Conservation (phyloP, 2,888 invertebrate species). For the Mesorhabditis belari region DNA sequence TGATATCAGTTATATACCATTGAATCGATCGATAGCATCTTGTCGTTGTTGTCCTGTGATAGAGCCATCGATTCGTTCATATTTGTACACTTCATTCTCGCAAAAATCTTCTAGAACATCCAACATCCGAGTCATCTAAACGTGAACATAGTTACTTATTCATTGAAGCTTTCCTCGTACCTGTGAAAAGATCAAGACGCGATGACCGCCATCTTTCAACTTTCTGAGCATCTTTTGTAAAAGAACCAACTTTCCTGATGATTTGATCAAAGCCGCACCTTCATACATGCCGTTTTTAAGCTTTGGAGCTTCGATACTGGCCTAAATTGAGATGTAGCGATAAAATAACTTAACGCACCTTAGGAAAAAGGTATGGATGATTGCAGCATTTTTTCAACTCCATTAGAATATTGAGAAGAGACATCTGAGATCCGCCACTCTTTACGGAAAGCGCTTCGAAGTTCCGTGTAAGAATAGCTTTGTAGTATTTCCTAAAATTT, state of each 20-base stretch:
- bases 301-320: constrained; percentile 60
- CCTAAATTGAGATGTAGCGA: too few species aligned
- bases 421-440: constrained; percentile 77
- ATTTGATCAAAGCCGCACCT: constrained; percentile 77
- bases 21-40: constrained; percentile 98
- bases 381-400: constrained; percentile 99
- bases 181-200: constrained; percentile 96
- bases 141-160: neutral
- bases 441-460: constrained; percentile 94
- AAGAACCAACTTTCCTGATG: constrained; percentile 87
- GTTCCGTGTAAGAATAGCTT: constrained; percentile 93
- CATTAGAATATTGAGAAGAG: constrained; percentile 98
- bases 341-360: too few species aligned
- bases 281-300: constrained; percentile 65
- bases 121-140: constrained; percentile 68
- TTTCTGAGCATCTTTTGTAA: constrained; percentile 84
- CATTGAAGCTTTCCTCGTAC: too few species aligned
- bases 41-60: constrained; percentile 90
- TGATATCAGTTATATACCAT: too few species aligned
- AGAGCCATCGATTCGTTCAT: constrained; percentile 95
- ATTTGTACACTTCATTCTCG: constrained; percentile 92
- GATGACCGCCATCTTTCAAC: constrained; percentile 79
- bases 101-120: constrained; percentile 98
- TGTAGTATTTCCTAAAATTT: constrained; percentile 99
- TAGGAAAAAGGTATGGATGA: constrained; percentile 95